Evolutionary conservation across 1,140 invertebrate genomes (phyloP).

Genomic region (Microplitis mediator): DNA sequence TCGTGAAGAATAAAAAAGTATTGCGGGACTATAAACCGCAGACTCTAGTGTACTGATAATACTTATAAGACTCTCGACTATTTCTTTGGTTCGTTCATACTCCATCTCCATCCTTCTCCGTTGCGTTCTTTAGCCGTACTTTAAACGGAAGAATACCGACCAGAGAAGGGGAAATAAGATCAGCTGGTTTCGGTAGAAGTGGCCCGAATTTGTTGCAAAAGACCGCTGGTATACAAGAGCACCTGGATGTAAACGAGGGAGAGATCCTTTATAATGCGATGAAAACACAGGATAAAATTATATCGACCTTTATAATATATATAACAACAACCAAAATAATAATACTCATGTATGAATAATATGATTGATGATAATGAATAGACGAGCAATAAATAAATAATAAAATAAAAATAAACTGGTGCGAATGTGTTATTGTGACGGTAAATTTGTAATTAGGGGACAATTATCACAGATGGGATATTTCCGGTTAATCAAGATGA

Average conservation of each 20-base stretch:
- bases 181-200: conserved; percentile 14
- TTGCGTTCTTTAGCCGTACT: too few species aligned
- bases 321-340: too few species aligned
- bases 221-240: neutral
- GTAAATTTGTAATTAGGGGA: conserved; percentile 13
- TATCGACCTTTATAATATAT: neutral
- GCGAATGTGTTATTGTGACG: conserved; percentile 1
- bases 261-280: neutral
- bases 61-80: too few species aligned
- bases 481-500: conserved; percentile 29
- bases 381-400: neutral
- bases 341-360: too few species aligned
- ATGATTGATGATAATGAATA: too few species aligned
- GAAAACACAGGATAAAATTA: neutral
- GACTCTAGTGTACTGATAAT: too few species aligned
- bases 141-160: too few species aligned
- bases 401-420: neutral
- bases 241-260: conserved; percentile 9
- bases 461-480: conserved; percentile 28
- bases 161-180: neutral
- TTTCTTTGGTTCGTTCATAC: too few species aligned
- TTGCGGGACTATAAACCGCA: too few species aligned
- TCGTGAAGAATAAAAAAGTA: too few species aligned
- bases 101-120: too few species aligned
- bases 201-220: conserved; percentile 2